Evolutionary conservation across 2,113 vertebrate genomes (phyloP).

Genomic region (Notiomystis cincta): DNA sequence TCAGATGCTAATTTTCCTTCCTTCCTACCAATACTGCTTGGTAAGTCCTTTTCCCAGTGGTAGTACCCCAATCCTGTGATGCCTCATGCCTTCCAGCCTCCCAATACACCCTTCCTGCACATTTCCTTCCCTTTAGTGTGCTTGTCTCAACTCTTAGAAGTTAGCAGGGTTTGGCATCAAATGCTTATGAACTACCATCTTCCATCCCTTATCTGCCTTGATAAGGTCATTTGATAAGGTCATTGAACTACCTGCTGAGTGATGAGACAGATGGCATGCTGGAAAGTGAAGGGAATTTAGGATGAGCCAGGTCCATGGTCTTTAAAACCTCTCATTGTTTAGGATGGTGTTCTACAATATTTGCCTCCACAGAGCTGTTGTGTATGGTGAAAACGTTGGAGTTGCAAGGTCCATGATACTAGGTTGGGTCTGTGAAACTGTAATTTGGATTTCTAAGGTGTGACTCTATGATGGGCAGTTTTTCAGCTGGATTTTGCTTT

Average conservation of each 20-base stretch:
- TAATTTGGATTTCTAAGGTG: not conserved
- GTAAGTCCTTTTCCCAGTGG: not conserved
- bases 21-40: not conserved
- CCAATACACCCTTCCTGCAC: not conserved
- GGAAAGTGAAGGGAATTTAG: not conserved
- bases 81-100: not conserved
- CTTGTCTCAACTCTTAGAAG: not conserved
- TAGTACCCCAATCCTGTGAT: not conserved
- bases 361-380: not conserved
- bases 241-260: not conserved
- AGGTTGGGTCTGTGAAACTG: not conserved
- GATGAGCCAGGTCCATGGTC: not conserved
- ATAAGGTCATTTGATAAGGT: not conserved
- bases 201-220: not conserved
- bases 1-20: not conserved
- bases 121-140: not conserved
- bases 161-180: not conserved
- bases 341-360: not conserved
- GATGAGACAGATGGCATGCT: not conserved
- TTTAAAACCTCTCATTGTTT: not conserved
- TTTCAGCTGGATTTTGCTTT: not conserved
- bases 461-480: not conserved
- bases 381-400: not conserved
- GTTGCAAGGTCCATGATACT: not conserved
- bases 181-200: not conserved